phyloP scores from a whole-genome alignment of 2,888 invertebrate species.

The Penaeus monodon region DNA sequence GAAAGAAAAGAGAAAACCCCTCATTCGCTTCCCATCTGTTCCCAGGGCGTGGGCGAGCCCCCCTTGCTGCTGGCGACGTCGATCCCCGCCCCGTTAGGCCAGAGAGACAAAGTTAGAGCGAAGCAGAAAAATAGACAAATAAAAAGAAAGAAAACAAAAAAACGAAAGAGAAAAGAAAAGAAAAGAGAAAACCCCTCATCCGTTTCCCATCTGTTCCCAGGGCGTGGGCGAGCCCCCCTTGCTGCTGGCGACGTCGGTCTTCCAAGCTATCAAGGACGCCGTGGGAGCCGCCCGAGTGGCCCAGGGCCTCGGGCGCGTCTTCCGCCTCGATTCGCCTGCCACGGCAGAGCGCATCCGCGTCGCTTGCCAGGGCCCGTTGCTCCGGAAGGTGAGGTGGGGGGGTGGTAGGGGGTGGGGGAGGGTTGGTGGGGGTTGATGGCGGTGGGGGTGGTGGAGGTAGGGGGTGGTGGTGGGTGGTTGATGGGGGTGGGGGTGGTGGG shows the following conservation, averaged over 20 bases:
- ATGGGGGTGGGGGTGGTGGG: no score
- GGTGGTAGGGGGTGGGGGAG: no score
- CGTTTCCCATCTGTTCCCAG: constrained; percentile 2
- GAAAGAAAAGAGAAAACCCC: no score
- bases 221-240: constrained; percentile 96
- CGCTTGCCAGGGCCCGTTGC: constrained; percentile 86
- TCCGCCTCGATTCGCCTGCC: constrained; percentile 84
- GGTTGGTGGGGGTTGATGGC: no score
- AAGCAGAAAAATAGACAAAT: no score
- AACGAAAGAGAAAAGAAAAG: no score
- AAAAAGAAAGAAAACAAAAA: no score
- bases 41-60: constrained; percentile 89
- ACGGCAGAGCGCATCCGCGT: constrained; percentile 90
- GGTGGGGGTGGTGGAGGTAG: no score
- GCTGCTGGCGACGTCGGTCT: constrained; percentile 87
- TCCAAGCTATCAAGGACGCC: constrained; percentile 91
- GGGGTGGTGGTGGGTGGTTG: no score
- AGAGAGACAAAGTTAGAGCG: no score
- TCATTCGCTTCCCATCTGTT: neutral
- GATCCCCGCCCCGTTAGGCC: constrained; percentile 70
- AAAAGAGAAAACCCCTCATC: no score
- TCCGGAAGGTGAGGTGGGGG: no score
- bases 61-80: constrained; percentile 91
- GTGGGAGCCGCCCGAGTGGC: constrained; percentile 83
- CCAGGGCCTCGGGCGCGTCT: constrained; percentile 72